Evolutionary conservation across 2,888 invertebrate species (phyloP).

Genomic region (Rutpela maculata): DNA sequence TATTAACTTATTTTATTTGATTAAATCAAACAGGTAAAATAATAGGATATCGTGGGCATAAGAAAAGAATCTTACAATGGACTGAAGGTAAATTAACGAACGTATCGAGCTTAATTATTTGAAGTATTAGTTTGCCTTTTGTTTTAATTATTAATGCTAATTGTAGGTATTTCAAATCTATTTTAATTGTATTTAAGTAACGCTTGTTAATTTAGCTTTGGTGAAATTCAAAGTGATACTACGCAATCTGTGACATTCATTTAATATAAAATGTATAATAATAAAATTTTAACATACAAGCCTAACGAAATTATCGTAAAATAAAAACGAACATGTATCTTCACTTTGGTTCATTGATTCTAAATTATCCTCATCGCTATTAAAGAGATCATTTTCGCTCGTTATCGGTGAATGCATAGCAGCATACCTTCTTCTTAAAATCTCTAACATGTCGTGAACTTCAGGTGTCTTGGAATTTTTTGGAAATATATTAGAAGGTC

Average conservation of each 20-base stretch:
- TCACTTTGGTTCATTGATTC: neutral
- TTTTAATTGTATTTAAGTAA: no score
- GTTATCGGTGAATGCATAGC: constrained; percentile 63
- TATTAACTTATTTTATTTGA: no score
- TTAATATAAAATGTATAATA: neutral
- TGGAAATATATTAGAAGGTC: constrained; percentile 43
- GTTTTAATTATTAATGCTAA: no score
- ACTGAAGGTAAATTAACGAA: no score
- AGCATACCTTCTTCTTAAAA: constrained; percentile 62
- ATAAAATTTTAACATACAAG: neutral
- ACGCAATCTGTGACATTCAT: neutral
- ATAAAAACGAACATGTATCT: neutral
- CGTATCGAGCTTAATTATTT: no score
- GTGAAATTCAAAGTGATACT: neutral
- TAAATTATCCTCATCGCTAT: neutral
- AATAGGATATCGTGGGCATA: no score
- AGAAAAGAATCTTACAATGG: no score
- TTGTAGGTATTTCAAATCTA: no score
- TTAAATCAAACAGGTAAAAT: no score
- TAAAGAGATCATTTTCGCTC: neutral
- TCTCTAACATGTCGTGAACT: constrained; percentile 61
- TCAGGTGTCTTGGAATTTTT: constrained; percentile 55
- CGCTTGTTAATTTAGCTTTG: no score
- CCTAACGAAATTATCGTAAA: constrained; percentile 6
- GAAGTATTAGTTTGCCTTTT: no score